These are phyloP conservation scores for Aspidiotus rigidus DNA, from an alignment of 2,888 invertebrate genomes.

Conservation along the genomic window DNA sequence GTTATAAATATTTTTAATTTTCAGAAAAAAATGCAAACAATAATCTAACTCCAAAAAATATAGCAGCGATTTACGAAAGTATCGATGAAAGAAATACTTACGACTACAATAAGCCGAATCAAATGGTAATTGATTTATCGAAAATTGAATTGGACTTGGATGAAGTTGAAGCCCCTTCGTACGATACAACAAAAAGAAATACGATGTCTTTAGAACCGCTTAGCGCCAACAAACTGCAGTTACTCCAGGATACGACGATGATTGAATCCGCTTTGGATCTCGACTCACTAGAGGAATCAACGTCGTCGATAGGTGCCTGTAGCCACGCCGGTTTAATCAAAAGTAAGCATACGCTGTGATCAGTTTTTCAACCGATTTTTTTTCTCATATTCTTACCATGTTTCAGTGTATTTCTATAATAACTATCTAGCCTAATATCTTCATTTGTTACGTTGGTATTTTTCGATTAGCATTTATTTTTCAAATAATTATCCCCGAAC, in stretches of 20 bases:
- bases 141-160: conserved; percentile 38
- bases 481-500: no score
- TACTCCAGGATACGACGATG: conserved; percentile 80
- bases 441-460: no score
- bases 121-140: conserved; percentile 30
- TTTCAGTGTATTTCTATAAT: no score
- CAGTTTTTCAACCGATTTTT: background rate
- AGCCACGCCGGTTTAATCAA: conserved; percentile 60
- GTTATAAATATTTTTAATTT: background rate
- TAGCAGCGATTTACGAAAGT: background rate
- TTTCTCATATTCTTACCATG: no score
- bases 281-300: conserved; percentile 69
- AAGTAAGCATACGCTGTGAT: conserved; percentile 38
- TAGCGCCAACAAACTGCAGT: conserved; percentile 63
- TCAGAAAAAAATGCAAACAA: background rate
- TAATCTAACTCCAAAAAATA: background rate
- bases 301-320: conserved; percentile 53
- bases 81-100: background rate
- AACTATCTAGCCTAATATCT: no score
- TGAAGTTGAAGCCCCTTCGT: conserved; percentile 36
- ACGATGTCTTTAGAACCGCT: conserved; percentile 41
- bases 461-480: no score
- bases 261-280: conserved; percentile 81
- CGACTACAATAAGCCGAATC: background rate
- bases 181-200: conserved; percentile 10